Conservation (phyloP, 2,797 vertebrate genomes). For the Xerus rutilus region DNA sequence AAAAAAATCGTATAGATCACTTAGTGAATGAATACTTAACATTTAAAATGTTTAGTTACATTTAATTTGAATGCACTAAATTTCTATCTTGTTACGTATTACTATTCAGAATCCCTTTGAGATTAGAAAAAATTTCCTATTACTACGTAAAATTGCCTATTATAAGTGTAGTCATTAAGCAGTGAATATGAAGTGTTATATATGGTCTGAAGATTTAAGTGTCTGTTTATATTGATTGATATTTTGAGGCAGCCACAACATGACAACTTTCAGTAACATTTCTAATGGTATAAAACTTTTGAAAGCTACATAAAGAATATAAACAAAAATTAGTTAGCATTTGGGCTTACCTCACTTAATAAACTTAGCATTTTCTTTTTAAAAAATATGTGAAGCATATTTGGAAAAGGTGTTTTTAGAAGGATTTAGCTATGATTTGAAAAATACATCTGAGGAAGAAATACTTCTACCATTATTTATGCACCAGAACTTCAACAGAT, state of each 20-base stretch:
- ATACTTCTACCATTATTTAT: constrained; percentile 33
- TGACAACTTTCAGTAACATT: constrained; percentile 38
- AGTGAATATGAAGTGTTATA: neutral
- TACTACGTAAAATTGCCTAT: constrained; percentile 39
- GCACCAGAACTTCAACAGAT: neutral
- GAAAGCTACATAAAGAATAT: constrained; percentile 33
- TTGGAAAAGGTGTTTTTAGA: constrained; percentile 52
- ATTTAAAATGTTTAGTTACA: constrained; percentile 55
- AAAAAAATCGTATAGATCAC: constrained; percentile 14
- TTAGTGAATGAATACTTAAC: constrained; percentile 50
- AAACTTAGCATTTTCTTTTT: neutral
- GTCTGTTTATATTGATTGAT: constrained; percentile 28
- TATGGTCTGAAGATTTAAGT: constrained; percentile 39
- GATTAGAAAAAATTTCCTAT: neutral
- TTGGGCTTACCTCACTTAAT: neutral
- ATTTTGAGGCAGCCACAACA: constrained; percentile 35
- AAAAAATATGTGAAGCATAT: neutral
- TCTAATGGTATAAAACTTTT: constrained; percentile 46
- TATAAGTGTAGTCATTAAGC: constrained; percentile 51
- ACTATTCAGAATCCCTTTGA: constrained; percentile 51
- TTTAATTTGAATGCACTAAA: constrained; percentile 38
- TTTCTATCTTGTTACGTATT: neutral
- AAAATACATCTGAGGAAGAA: constrained; percentile 48
- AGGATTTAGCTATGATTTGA: constrained; percentile 39
- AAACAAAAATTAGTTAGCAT: constrained; percentile 30